phyloP scores from a whole-genome alignment of 2,797 vertebrate species.

The Smutsia temminckii region DNA sequence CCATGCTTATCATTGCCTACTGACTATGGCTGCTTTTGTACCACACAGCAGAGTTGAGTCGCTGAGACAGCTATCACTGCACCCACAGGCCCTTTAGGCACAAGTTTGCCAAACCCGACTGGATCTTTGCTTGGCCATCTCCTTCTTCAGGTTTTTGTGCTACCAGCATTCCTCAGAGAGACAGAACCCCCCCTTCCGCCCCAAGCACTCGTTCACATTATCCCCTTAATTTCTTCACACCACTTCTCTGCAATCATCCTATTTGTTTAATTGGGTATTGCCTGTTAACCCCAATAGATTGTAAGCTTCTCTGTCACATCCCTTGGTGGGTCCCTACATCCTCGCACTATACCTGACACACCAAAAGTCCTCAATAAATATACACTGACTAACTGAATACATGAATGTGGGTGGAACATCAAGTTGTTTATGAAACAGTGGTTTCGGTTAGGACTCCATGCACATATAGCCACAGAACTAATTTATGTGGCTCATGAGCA shows the following conservation, averaged over 20 bases:
- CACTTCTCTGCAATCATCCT: background rate
- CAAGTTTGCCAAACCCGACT: background rate
- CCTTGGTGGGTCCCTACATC: background rate
- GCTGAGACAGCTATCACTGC: background rate
- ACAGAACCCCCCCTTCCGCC: background rate
- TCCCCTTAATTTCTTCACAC: background rate
- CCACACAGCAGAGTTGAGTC: background rate
- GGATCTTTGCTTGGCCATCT: background rate
- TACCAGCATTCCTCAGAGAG: background rate
- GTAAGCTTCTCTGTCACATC: slow-evolving; percentile 16
- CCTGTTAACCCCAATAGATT: background rate
- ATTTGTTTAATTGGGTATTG: background rate
- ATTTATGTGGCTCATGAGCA: background rate
- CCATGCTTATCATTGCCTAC: background rate
- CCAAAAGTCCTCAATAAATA: background rate
- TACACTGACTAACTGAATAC: background rate
- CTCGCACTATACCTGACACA: background rate
- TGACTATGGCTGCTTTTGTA: background rate
- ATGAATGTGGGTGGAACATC: background rate
- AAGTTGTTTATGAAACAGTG: background rate
- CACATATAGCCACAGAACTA: background rate
- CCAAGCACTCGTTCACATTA: background rate
- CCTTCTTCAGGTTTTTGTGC: background rate
- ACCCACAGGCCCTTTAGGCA: background rate
- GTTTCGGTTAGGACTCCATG: background rate